Evolutionary conservation across 1,140 invertebrate species (phyloP).

Genomic region (Parapsyche elsis): DNA sequence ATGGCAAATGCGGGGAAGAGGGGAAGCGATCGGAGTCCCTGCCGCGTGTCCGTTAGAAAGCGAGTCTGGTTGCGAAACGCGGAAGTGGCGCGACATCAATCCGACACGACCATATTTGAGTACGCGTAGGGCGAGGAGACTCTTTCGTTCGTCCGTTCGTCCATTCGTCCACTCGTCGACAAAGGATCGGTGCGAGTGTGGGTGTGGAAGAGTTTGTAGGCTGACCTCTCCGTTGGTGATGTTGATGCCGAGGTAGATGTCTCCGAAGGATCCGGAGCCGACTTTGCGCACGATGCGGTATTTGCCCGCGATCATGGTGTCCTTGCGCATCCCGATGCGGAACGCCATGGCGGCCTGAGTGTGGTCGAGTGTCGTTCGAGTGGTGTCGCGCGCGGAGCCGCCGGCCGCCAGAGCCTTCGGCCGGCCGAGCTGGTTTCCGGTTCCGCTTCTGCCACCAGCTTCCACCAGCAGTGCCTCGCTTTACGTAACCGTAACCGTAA

Average conservation of each 20-base stretch:
- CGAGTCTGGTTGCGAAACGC: too few species aligned
- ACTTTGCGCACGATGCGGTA: slow-evolving; percentile 97
- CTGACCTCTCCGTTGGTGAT: slow-evolving; percentile 93
- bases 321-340: slow-evolving; percentile 58
- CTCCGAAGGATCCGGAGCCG: slow-evolving; percentile 97
- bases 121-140: too few species aligned
- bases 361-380: neutral
- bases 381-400: neutral
- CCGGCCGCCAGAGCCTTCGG: neutral
- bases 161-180: neutral
- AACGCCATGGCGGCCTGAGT: slow-evolving; percentile 45
- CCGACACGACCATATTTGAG: too few species aligned
- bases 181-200: neutral
- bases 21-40: neutral
- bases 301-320: slow-evolving; percentile 89
- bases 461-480: neutral
- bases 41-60: too few species aligned
- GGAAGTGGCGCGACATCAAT: too few species aligned
- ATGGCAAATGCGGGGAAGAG: neutral
- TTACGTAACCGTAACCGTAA: neutral
- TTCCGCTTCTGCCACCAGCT: neutral
- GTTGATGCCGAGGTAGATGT: slow-evolving; percentile 98
- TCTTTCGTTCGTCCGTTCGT: too few species aligned
- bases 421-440: neutral
- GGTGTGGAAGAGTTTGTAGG: neutral